Percentiles rank a stretch among this genome's conserved stretches.
Conservation (phyloP, 2,888 invertebrate species). For the Coenonympha arcania region DNA sequence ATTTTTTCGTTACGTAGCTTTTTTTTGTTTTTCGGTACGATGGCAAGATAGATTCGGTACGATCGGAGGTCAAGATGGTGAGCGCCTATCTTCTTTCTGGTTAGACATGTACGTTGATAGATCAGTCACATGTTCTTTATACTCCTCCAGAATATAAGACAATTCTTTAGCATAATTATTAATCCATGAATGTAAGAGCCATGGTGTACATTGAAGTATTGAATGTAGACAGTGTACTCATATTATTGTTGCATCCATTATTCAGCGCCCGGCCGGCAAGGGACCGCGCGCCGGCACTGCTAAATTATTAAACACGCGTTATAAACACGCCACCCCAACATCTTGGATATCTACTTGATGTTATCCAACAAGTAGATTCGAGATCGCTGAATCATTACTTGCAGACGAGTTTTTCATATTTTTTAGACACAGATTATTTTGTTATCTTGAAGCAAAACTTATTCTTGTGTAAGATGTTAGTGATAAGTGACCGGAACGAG, state of each 20-base stretch:
- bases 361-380: conserved; percentile 38
- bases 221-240: conserved; percentile 51
- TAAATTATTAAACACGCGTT: conserved; percentile 72
- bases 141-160: not conserved
- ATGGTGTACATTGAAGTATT: conserved; percentile 37
- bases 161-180: conserved; percentile 9
- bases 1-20: no score
- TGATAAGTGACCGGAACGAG: not conserved
- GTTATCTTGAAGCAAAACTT: not conserved
- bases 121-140: no score
- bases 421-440: no score
- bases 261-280: conserved; percentile 57
- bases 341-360: conserved; percentile 47
- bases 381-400: conserved; percentile 44
- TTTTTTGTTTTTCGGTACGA: no score
- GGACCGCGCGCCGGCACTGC: conserved; percentile 50
- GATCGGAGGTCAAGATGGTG: no score
- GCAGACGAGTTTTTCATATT: conserved; percentile 1
- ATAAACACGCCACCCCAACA: conserved; percentile 61
- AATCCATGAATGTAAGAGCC: conserved; percentile 13
- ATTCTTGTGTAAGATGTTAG: not conserved
- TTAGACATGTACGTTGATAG: no score
- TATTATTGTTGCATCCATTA: conserved; percentile 70
- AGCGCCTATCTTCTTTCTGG: no score
- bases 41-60: no score